A percentile compares a stretch with the other conserved stretches of the same genome.
phyloP scores from a whole-genome alignment of 2,888 invertebrate species.

The Chaitophorus viminalis region DNA sequence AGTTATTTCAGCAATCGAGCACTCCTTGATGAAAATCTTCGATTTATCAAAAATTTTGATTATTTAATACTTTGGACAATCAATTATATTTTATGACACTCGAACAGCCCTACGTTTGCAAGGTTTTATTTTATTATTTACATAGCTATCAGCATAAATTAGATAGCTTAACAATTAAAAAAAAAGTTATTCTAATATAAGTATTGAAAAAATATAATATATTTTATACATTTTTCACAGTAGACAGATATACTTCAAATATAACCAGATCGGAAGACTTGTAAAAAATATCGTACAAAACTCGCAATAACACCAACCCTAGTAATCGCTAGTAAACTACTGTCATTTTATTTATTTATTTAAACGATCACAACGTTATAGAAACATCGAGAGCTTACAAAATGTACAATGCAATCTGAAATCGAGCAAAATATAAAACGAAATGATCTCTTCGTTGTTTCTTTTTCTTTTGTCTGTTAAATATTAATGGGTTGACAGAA shows the following conservation, averaged over 20 bases:
- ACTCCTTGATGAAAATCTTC: no score
- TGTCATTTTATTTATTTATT: not conserved
- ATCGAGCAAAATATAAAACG: not conserved
- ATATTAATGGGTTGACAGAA: not conserved
- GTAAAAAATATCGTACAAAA: not conserved
- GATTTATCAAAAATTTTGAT: no score
- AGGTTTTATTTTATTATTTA: no score
- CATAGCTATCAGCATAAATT: no score
- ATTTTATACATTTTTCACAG: no score
- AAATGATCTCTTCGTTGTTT: not conserved
- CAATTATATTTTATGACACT: no score
- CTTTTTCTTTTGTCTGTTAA: not conserved
- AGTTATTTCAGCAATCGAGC: no score
- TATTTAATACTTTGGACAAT: no score
- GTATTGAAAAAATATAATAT: no score
- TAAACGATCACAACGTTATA: not conserved
- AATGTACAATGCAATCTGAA: not conserved
- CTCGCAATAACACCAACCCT: not conserved
- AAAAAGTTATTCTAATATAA: no score
- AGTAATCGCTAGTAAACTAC: not conserved
- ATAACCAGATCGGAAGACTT: not conserved
- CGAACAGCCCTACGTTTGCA: no score
- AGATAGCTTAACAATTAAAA: no score
- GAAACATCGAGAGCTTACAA: not conserved
- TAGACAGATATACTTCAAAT: not conserved